phyloP scores from a whole-genome alignment of 2,797 vertebrate genomes.

The Notamacropus eugenii region DNA sequence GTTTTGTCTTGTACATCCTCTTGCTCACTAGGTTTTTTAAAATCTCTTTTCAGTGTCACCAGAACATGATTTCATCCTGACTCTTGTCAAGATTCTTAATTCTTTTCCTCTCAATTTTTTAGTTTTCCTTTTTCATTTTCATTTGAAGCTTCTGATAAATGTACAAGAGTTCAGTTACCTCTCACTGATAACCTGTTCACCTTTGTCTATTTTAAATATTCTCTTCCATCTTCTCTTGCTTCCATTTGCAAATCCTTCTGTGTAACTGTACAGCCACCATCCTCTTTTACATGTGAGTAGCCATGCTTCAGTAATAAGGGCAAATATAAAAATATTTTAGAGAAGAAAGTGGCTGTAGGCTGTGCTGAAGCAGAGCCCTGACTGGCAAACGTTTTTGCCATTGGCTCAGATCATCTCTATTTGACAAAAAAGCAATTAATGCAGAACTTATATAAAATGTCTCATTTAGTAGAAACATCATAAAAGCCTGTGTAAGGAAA shows the following conservation, averaged over 20 bases:
- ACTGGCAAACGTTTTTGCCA: constrained; percentile 2
- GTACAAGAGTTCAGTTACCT: constrained; percentile 9
- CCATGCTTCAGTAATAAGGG: background rate
- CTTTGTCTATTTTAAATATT: constrained; percentile 24
- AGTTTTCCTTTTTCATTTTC: constrained; percentile 21
- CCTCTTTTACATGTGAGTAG: constrained; percentile 36
- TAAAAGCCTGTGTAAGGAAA: constrained; percentile 5
- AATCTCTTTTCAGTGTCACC: constrained; percentile 8
- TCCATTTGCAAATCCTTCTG: constrained; percentile 20
- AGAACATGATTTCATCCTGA: constrained; percentile 15
- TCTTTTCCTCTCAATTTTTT: constrained; percentile 20
- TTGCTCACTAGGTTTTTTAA: background rate
- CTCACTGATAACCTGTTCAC: constrained; percentile 28
- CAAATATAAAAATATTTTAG: constrained; percentile 30
- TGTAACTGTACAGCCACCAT: constrained; percentile 27
- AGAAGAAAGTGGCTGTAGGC: background rate
- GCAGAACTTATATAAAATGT: background rate
- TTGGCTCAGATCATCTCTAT: background rate
- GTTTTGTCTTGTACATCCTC: background rate
- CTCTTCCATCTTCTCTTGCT: background rate
- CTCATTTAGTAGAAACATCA: constrained; percentile 29
- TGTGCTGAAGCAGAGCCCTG: background rate
- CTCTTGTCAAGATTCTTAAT: constrained; percentile 21
- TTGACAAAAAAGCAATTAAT: constrained; percentile 17
- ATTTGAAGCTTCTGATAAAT: constrained; percentile 20